These are phyloP conservation scores for Cactoblastis cactorum DNA, from an alignment of 2,888 invertebrate species.

Conservation along the genomic window DNA sequence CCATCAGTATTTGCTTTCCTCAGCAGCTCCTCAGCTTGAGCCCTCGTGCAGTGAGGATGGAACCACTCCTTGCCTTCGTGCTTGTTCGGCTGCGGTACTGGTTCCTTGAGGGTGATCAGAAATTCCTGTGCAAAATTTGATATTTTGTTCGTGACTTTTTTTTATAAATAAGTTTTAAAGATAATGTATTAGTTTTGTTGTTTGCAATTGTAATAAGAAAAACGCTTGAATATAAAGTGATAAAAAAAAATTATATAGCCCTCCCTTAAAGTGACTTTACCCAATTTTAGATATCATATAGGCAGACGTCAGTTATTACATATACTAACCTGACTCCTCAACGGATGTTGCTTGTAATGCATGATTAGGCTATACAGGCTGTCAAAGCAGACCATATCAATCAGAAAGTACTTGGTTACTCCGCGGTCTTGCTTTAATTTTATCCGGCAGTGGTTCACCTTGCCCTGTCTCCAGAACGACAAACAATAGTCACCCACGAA, in stretches of 20 bases:
- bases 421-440: slow-evolving; percentile 93
- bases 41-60: slow-evolving; percentile 88
- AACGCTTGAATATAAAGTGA: no score
- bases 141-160: background rate
- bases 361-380: slow-evolving; percentile 94
- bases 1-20: slow-evolving; percentile 92
- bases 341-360: slow-evolving; percentile 91
- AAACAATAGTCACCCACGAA: slow-evolving; percentile 97
- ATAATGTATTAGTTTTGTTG: no score
- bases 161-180: no score
- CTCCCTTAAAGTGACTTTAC: no score
- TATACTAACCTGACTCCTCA: slow-evolving; percentile 85
- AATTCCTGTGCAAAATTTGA: slow-evolving; percentile 88
- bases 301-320: no score
- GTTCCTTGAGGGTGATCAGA: slow-evolving; percentile 90
- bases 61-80: slow-evolving; percentile 97
- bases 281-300: no score
- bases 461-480: slow-evolving; percentile 94
- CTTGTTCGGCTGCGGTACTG: slow-evolving; percentile 96
- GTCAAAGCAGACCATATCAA: slow-evolving; percentile 93
- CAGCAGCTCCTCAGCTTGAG: slow-evolving; percentile 93
- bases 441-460: slow-evolving; percentile 95
- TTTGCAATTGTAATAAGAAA: no score
- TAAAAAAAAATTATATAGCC: no score
- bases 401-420: slow-evolving; percentile 92